Evolutionary conservation across 2,113 vertebrate genomes (phyloP).

Genomic region (Phylloscopus whistleri): DNA sequence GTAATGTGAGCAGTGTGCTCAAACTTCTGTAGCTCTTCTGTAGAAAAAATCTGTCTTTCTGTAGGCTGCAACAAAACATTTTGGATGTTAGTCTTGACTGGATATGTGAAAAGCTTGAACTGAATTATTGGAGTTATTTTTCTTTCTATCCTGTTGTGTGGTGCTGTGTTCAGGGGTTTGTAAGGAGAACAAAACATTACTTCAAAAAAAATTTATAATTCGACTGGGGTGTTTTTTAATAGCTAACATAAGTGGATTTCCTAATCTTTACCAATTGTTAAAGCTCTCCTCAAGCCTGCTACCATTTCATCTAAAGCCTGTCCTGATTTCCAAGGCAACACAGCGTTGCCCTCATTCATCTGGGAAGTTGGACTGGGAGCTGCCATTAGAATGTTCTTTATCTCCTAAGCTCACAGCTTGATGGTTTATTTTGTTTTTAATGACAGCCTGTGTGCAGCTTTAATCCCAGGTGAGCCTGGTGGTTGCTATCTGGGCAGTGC

Average conservation of each 20-base stretch:
- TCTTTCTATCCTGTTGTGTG: background rate
- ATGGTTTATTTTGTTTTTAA: background rate
- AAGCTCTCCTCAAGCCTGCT: background rate
- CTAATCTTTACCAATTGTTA: background rate
- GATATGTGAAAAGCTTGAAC: background rate
- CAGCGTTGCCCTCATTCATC: background rate
- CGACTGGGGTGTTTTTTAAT: background rate
- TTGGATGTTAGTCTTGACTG: background rate
- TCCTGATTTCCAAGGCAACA: background rate
- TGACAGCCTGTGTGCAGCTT: background rate
- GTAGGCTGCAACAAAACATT: background rate
- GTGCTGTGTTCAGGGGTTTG: background rate
- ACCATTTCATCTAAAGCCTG: background rate
- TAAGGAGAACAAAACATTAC: background rate
- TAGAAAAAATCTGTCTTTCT: background rate
- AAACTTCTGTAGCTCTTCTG: background rate
- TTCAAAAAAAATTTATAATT: background rate
- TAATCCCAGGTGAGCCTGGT: background rate
- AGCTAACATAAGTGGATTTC: background rate
- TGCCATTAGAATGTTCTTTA: background rate
- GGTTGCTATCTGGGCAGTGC: background rate
- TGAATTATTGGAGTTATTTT: background rate
- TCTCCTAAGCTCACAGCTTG: background rate
- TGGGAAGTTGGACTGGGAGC: background rate
- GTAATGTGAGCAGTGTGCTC: background rate